These are phyloP conservation scores for Macrotrachela quadricornifera DNA, from an alignment of 1,140 invertebrate genomes.

Conservation along the genomic window DNA sequence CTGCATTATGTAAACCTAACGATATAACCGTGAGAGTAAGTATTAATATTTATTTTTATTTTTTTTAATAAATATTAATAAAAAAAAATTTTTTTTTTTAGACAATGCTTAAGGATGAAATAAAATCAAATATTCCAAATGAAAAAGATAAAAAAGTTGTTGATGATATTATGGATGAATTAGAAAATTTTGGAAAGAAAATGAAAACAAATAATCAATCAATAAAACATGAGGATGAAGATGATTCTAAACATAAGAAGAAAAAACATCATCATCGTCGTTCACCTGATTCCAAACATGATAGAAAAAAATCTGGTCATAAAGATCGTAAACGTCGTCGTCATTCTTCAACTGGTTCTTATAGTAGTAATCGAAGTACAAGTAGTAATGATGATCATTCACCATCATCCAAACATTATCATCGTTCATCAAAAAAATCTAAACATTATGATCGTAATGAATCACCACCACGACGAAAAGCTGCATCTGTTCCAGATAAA, in stretches of 20 bases:
- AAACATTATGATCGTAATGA: slow-evolving; percentile 19
- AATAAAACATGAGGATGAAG: no score
- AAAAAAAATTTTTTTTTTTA: no score
- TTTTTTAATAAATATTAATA: no score
- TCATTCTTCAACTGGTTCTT: neutral
- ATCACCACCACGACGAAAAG: slow-evolving; percentile 9
- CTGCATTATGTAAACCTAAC: slow-evolving; percentile 70
- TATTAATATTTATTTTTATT: no score
- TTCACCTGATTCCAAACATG: neutral
- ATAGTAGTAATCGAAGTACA: neutral
- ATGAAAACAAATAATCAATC: no score
- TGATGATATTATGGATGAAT: neutral
- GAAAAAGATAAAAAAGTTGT: slow-evolving; percentile 31
- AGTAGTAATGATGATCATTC: neutral
- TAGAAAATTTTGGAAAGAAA: neutral
- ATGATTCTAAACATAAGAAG: no score
- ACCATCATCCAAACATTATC: slow-evolving; percentile 6
- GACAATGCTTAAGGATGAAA: no score
- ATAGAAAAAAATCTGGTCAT: neutral
- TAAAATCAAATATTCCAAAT: no score
- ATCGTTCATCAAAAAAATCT: slow-evolving; percentile 16
- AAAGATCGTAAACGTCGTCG: neutral
- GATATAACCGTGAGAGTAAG: slow-evolving; percentile 35
- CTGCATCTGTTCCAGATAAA: slow-evolving; percentile 28
- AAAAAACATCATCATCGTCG: neutral